Evolutionary conservation across 2,797 vertebrate species (phyloP), one percentile per base, ranked within the genome.

Genomic region (Morelia viridis): DNA sequence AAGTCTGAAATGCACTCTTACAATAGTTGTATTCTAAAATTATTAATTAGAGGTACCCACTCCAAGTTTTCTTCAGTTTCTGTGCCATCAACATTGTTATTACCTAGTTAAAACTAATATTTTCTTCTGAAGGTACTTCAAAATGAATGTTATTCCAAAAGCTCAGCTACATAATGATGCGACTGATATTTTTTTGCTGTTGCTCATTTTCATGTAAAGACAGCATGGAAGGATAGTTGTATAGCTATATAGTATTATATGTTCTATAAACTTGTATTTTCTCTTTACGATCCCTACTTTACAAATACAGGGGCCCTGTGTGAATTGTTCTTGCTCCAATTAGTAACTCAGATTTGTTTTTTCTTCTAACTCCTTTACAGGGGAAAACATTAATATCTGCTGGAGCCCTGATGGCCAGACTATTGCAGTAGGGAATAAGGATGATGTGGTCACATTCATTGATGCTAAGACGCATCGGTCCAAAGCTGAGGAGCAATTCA

Each of bases 341-440:
- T 83, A n/a, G n/a, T 19, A 65, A 83, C 28, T 87, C 86, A 58
- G 46, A 1, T 95, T 41, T 89, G 91, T 35, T 61, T 96, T 76
- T 31, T 12, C 91, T 28, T 1, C 94, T 1, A 96, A 83, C 92
- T 64, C 84, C 89, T 41, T 88, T 96, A 62, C 65, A 99, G 99
- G 99, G 26, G 99, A 99, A 97, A 99, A 99, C 96, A 99, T 99
- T 95, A 99, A 99, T 95, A 99, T 99, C 95, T 99, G 99, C 92
- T 99, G 99, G 99, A 99, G 99, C 95, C 99, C 99, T 0, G 99
- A 99, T 0, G 99, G 99, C n/a, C 99, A 99, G 97, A 99, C 99
- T 64, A 99, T 99, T 9, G 99, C 99, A 0, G 99, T 99, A 1
- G 99, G 99, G 17, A 99, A 99, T 97, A 99, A 99, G 93, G 99